Base-by-base conservation (phyloP, 2,797 vertebrate species). In the Acanthurus leucopareius region DNA sequence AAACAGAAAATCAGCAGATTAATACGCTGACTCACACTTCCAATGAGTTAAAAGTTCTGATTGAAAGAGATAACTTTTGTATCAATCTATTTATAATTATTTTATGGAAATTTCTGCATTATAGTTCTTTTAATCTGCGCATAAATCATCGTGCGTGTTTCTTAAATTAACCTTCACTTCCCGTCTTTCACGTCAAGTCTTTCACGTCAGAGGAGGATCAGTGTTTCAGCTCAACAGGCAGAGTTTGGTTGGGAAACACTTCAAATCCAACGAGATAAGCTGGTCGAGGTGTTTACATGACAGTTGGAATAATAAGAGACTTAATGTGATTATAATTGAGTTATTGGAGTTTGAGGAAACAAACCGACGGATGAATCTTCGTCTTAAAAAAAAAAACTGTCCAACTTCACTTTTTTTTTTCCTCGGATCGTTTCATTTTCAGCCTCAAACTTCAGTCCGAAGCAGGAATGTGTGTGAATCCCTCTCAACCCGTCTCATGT, bases 401-500 rank as follows among this genome's bases (percentile, higher is more conserved):
- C 28, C 28, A 4, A 28, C 2, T 47, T 2, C 11, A 11, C 25
- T 35, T 32, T 1, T 20, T 32, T 52, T 40, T 66, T 48, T 65
- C 42, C 48, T 60, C 38, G 1, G 58, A 64, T 80, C 61, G 1
- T 42, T 60, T 82, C n/a, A 3, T 80, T 75, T 85, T 62, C 73
- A 13, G 57, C 44, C 58, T 78, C 49, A 67, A 60, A 80, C 75
- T 75, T 54, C 15, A 58, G 66, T 73, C 28, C 3, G 64, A 63
- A 62, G 73, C 70, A 78, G 88, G 86, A 88, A 89, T 90, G 86
- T 85, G 82, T 87, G 85, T 78, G 90, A 89, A 87, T 80, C 58
- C 38, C 79, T 85, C 82, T 78, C 73, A 40, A 65, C 82, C 52
- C 64, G 71, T 88, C 88, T 89, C 88, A 82, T 86, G 82, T 90